phyloP scores from a whole-genome alignment of 2,113 vertebrate genomes.

The human (Homo sapiens) region GRCh38 chr3:193280501-193281000 shows the following conservation, averaged over 20 bases:
- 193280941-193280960: neutral
- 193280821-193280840: neutral
- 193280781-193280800: neutral
- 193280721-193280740: neutral
- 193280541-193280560: neutral
- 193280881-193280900: neutral
- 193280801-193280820: neutral
- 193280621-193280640: neutral
- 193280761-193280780: neutral
- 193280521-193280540: neutral
- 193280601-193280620: neutral
- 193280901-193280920: neutral
- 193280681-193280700: neutral
- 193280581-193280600: neutral
- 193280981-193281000: neutral
- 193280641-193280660: neutral
- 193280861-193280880: neutral
- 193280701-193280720: neutral
- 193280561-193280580: neutral
- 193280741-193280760: neutral
- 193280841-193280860: neutral
- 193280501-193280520: neutral
- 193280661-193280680: neutral
- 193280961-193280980: neutral
- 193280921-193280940: neutral